Conservation (phyloP, 2,113 vertebrate genomes). For the Ovis canadensis region DNA sequence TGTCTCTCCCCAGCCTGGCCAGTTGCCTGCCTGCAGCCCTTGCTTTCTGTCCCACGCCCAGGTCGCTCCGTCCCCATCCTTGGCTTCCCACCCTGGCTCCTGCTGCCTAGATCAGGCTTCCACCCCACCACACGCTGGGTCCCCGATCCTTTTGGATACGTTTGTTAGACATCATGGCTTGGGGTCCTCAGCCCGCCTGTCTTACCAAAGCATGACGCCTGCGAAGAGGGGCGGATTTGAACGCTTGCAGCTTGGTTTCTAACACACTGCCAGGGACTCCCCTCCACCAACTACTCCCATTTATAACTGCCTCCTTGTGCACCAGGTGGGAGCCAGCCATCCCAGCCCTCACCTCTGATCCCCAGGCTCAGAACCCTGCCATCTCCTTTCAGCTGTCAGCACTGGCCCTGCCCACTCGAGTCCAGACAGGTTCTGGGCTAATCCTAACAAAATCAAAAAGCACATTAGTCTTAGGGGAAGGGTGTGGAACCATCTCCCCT, state of each 20-base stretch:
- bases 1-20: not conserved
- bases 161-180: not conserved
- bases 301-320: not conserved
- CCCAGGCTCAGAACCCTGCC: too few relatives aligned
- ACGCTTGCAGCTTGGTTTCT: not conserved
- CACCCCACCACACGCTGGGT: rapidly evolving
- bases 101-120: not conserved
- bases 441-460: not conserved
- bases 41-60: rapidly evolving
- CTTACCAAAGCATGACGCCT: too few relatives aligned
- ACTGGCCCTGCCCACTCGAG: rapidly evolving
- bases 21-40: not conserved
- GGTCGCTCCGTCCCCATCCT: not conserved
- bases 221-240: not conserved
- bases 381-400: not conserved
- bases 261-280: not conserved
- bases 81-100: not conserved
- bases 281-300: rapidly evolving
- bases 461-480: not conserved
- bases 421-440: not conserved
- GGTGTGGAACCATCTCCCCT: not conserved
- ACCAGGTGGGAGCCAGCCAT: too few relatives aligned
- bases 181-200: not conserved
- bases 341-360: rapidly evolving
- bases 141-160: too few relatives aligned